Conservation (phyloP, 2,888 invertebrate species). For the Philhelius pedissequus region DNA sequence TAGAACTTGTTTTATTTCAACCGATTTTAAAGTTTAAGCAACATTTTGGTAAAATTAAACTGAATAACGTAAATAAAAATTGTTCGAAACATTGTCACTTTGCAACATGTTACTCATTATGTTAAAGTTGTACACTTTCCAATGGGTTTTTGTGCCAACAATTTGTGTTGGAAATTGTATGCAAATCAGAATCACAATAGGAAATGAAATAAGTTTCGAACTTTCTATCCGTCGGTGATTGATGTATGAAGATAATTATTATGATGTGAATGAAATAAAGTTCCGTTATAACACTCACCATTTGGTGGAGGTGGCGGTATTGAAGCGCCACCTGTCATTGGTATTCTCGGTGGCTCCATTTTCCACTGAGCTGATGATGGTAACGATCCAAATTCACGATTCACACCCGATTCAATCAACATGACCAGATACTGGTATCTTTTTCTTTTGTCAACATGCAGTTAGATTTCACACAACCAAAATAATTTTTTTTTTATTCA, state of each 20-base stretch:
- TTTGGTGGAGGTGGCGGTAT: conserved; percentile 74
- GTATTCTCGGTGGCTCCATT: conserved; percentile 77
- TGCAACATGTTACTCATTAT: too few species aligned
- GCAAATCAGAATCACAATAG: not conserved
- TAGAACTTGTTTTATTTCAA: too few species aligned
- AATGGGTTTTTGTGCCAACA: too few species aligned
- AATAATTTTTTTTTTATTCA: not conserved
- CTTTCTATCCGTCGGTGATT: conserved; percentile 46
- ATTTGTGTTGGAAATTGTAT: too few species aligned
- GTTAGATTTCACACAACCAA: conserved; percentile 32
- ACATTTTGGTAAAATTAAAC: too few species aligned
- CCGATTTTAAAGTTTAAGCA: too few species aligned
- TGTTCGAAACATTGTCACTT: too few species aligned
- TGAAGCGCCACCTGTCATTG: conserved; percentile 71
- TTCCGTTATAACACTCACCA: conserved; percentile 73
- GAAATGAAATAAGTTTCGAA: too few species aligned
- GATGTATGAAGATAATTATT: not conserved
- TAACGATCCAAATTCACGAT: conserved; percentile 78
- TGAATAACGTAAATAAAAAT: too few species aligned
- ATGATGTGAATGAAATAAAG: not conserved
- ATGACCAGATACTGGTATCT: conserved; percentile 80
- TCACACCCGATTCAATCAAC: conserved; percentile 79
- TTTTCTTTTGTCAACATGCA: conserved; percentile 62
- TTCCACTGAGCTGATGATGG: conserved; percentile 78
- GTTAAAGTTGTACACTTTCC: too few species aligned